Percentiles rank a stretch among this genome's conserved stretches.
phyloP scores from a whole-genome alignment of 2,888 invertebrate genomes.

The Pilophorus perplexus region DNA sequence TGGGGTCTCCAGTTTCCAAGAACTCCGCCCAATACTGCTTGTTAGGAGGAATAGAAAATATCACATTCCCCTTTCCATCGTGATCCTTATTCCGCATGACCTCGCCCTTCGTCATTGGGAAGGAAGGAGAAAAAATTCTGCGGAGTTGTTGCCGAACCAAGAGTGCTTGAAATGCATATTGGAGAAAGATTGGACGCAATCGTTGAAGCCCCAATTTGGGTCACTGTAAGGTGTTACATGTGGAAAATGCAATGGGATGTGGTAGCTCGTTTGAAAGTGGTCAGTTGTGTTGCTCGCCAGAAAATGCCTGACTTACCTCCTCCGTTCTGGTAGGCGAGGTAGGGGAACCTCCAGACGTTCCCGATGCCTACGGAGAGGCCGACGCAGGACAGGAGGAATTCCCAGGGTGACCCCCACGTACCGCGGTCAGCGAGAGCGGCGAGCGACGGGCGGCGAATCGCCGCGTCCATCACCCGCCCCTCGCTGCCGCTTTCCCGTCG shows the following conservation, averaged over 20 bases:
- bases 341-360: slow-evolving; percentile 84
- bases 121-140: no score
- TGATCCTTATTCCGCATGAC: no score
- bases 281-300: no score
- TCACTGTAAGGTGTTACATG: no score
- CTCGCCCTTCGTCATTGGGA: no score
- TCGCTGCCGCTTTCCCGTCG: slow-evolving; percentile 50
- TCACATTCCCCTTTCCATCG: no score
- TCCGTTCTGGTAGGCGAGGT: slow-evolving; percentile 80
- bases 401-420: slow-evolving; percentile 56
- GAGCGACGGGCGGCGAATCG: slow-evolving; percentile 50
- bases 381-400: slow-evolving; percentile 76
- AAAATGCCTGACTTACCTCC: slow-evolving; percentile 74
- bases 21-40: not conserved
- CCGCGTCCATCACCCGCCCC: slow-evolving; percentile 50
- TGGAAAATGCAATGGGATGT: no score
- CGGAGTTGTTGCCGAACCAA: no score
- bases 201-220: no score
- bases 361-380: slow-evolving; percentile 84
- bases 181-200: no score
- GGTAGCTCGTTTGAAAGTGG: no score
- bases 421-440: slow-evolving; percentile 52
- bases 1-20: not conserved
- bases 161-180: no score
- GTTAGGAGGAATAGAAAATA: not conserved